These are phyloP conservation scores for Drosophila hamatofila DNA, from an alignment of 2,888 invertebrate genomes.

Conservation along the genomic window DNA sequence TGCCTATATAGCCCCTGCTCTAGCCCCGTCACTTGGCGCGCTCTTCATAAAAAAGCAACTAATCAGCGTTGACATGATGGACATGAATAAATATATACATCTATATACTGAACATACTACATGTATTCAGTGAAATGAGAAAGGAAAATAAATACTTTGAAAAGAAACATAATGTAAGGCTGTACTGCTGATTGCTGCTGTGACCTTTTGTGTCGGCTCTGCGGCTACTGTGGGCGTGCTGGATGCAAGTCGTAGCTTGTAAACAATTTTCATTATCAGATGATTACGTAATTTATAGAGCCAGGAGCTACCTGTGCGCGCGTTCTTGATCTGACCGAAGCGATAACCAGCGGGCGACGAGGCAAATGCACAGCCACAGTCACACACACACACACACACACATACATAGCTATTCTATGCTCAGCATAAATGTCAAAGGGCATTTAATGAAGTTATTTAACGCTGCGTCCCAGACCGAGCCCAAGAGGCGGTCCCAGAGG, in stretches of 20 bases:
- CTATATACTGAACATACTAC: background rate
- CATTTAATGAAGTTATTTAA: conserved; percentile 81
- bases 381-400: conserved; percentile 19
- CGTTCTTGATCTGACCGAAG: conserved; percentile 53
- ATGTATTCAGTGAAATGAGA: conserved; percentile 16
- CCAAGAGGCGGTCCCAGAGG: conserved; percentile 37
- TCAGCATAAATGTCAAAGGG: conserved; percentile 76
- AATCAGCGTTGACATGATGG: conserved; percentile 60
- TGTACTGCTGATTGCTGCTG: conserved; percentile 41
- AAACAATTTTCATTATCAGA: conserved; percentile 79
- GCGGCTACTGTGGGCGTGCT: conserved; percentile 71
- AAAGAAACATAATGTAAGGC: conserved; percentile 15
- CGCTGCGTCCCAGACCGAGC: conserved; percentile 46
- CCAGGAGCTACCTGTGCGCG: conserved; percentile 55
- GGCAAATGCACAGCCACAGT: conserved; percentile 28
- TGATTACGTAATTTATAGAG: conserved; percentile 75
- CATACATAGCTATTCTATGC: conserved; percentile 24
- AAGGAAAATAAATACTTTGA: conserved; percentile 16
- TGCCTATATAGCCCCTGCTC: conserved; percentile 2
- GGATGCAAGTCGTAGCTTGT: conserved; percentile 63
- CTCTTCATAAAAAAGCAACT: conserved; percentile 52
- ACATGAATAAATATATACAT: conserved; percentile 24
- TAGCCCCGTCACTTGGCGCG: conserved; percentile 35
- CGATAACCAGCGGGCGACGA: conserved; percentile 41
- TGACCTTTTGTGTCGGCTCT: conserved; percentile 52